These are phyloP conservation scores for Holothuria scabra DNA, from an alignment of 53 echinoderm and acorn worm species.

Conservation along the genomic window DNA sequence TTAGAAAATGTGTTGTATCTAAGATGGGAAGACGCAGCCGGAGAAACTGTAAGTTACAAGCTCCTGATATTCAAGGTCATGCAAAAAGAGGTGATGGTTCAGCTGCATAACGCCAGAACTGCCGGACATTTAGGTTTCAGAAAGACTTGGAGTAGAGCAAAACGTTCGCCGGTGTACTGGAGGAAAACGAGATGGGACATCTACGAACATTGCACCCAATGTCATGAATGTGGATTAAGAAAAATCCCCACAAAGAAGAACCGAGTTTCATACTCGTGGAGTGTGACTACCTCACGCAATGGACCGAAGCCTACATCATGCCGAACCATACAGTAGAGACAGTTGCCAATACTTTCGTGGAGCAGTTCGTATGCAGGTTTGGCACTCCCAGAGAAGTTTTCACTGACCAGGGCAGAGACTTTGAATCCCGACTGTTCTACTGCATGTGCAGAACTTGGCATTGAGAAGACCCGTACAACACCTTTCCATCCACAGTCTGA, in stretches of 20 bases:
- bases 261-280: not conserved
- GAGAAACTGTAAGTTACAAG: not conserved
- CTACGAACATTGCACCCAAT: not conserved
- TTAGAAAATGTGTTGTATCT: not conserved
- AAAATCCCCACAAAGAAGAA: not conserved
- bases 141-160: slow-evolving; percentile 9
- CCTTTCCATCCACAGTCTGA: no score
- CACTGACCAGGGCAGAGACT: no score
- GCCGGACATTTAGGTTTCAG: slow-evolving; percentile 15
- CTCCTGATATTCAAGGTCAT: not conserved
- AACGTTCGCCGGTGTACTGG: slow-evolving; percentile 27
- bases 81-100: not conserved
- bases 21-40: not conserved
- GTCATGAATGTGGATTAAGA: slow-evolving; percentile 5
- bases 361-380: no score
- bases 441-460: no score
- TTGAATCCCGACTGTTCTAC: no score
- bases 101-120: slow-evolving; percentile 15
- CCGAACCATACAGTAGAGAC: no score
- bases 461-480: no score
- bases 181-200: not conserved
- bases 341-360: no score
- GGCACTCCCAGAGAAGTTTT: no score
- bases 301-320: no score
- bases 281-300: no score